Evolutionary conservation across 2,113 vertebrate species (phyloP), one percentile per base, ranked within the genome.

Genomic region (Melierax canorus): DNA sequence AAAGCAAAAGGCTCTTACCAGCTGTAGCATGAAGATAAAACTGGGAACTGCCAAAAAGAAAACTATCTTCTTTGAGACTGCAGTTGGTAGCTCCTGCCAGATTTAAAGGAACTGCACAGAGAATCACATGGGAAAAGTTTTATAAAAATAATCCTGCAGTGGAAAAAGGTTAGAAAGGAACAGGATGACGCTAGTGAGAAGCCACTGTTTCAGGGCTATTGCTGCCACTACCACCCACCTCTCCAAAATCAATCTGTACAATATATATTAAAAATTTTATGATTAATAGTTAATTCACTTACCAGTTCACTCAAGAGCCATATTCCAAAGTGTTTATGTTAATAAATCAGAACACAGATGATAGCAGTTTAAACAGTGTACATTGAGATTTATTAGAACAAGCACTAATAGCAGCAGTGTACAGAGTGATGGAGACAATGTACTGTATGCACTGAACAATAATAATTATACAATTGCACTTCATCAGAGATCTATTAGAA

Each of bases 331-430:
- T 22, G 45, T 69, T 92, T 73, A 53, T n/a, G 55, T 53, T 79
- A 76, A 95, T 38, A 95, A 96, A 96, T 80, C 69, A 97, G 84
- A 94, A 94, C 74, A 76, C 86, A 94, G 80, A 91, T 66, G 45
- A 91, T 84, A 94, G 69, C 48, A 90, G 77, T 75, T 95, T 95
- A 95, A 98, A 97, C 91, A 96, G 96, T 97, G 97, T 97, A 98
- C 96, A 97, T 96, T 92, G 84, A 97, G 96, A 94, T 99, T 99
- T 99, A 99, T 99, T 99, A 98, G 98, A 99, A 99, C 98, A 98
- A 99, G 99, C 99, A 98, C 98, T 98, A 98, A 97, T 98, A 99
- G 99, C 99, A 99, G 99, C 98, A 98, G 97, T 95, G 94, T 97
- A 97, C 95, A 97, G 97, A 97, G 98, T 99, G 98, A 98, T 99